Base-by-base conservation (phyloP, 2,888 invertebrate species). In the Eudasyphora cyanicolor region DNA sequence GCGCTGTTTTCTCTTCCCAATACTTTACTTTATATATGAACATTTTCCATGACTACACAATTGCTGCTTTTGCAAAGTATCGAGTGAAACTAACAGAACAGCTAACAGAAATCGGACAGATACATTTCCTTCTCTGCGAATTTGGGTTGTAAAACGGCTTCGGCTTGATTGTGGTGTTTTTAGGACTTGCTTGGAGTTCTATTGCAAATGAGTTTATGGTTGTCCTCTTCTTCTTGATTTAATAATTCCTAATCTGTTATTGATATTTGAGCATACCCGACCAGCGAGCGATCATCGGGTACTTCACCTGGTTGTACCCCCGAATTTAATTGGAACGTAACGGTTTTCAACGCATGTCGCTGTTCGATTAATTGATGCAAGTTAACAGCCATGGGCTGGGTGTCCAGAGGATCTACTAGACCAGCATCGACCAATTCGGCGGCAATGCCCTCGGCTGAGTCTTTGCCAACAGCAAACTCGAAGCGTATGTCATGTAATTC, bases 401-500 rank as follows among this genome's bases (percentile, higher is more conserved):
- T 95, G 92, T 99, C 99, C 88, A 96, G 95, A 75, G 95, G 96
- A 91, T 99, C 97, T 19, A 99, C 98, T 12, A 99, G 93, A 1
- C 98, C 98, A 7, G 99, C 99, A 73, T 97, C 97, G 7, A 99
- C 98, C 86, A 99, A 93, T 93, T 99, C 99, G 8, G 95, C 94
- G 1, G 99, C 97, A 76, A 99, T 98, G 42, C 98, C 98, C 92
- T 98, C 98, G 0, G 98, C 94, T 0, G 96, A 95, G 90, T 97
- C 97, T 92, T 97, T 96, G 21, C 97, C 98, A 32, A 95, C 95
- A 19, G 97, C 96, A 91, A 97, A 99, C 92, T 99, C 99, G 92
- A 99, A 99, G 87, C 98, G 95, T 88, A 99, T 99, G 92, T 99
- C 99, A 92, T 99, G 99, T 86, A 99, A 93, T 92, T 99, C 99